Conservation (phyloP, 2,797 vertebrate species). For the Synanceia verrucosa region DNA sequence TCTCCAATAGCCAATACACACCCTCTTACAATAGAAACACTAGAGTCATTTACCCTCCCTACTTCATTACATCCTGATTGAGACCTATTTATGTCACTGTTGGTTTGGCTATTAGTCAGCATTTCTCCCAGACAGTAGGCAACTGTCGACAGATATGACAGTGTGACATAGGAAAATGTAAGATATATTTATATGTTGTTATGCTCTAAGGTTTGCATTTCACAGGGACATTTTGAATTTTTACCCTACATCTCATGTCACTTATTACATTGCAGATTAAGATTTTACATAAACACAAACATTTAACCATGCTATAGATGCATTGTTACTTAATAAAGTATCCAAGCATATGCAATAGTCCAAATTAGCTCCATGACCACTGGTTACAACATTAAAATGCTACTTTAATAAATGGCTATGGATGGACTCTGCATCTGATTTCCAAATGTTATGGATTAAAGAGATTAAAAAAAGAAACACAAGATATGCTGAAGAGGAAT, state of each 20-base stretch:
- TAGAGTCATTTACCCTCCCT: slow-evolving; percentile 59
- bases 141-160: slow-evolving; percentile 31
- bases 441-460: slow-evolving; percentile 7
- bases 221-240: background rate
- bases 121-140: slow-evolving; percentile 11
- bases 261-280: background rate
- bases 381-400: background rate
- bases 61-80: slow-evolving; percentile 62
- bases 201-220: background rate
- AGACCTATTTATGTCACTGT: slow-evolving; percentile 29
- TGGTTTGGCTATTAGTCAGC: slow-evolving; percentile 43
- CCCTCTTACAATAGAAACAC: slow-evolving; percentile 66
- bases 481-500: background rate
- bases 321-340: background rate
- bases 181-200: background rate
- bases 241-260: background rate
- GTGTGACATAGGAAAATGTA: no score
- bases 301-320: background rate
- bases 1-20: slow-evolving; percentile 66
- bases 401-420: no score
- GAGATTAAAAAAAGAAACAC: background rate
- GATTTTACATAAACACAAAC: background rate
- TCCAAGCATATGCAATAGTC: background rate
- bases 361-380: background rate
- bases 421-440: background rate